Base-by-base conservation (phyloP, 2,888 invertebrate species). In the Brenthis daphne region DNA sequence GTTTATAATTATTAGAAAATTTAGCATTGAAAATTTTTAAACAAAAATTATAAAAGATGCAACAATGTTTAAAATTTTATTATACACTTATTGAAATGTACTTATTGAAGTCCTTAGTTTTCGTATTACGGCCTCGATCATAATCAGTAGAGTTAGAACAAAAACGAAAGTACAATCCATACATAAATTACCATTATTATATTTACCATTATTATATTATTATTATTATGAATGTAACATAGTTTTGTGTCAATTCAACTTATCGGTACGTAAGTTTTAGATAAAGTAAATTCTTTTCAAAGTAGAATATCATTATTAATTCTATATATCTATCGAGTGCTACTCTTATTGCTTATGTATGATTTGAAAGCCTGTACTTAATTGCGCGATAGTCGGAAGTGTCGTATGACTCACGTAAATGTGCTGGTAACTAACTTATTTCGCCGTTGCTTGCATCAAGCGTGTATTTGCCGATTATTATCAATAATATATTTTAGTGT, bases 171-270 rank as follows among this genome's bases (percentile, higher is more conserved):
- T 89, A 88, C 88, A 89, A 87, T 76, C 78, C 77, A 78, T 79
- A 79, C 76, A 79, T 60, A 79, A 83, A n/a, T n/a, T n/a, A n/a
- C n/a, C n/a, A n/a, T n/a, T n/a, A n/a, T n/a, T n/a, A n/a, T 79
- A 65, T 72, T 72, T 51, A 33, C 53, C 43, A 43, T 16, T 69
- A 67, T 29, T 29, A 29, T 29, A 29, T 29, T 29, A 29, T 29
- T 24, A 24, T 24, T 29, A 29, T 72, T 65, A 61, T 71, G 70
- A 69, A 64, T 69, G 64, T 66, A 73, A 72, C 67, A 70, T 71
- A 79, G 76, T 71, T 77, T 76, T 75, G 76, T 81, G 88, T 89
- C 88, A 89, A 90, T 89, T 85, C 79, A 77, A 81, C 74, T 81
- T 78, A 80, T 79, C 72, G 75, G 77, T 68, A 57, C 43, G 33